Conservation (phyloP, 2,113 vertebrate genomes). For the Nestor notabilis region DNA sequence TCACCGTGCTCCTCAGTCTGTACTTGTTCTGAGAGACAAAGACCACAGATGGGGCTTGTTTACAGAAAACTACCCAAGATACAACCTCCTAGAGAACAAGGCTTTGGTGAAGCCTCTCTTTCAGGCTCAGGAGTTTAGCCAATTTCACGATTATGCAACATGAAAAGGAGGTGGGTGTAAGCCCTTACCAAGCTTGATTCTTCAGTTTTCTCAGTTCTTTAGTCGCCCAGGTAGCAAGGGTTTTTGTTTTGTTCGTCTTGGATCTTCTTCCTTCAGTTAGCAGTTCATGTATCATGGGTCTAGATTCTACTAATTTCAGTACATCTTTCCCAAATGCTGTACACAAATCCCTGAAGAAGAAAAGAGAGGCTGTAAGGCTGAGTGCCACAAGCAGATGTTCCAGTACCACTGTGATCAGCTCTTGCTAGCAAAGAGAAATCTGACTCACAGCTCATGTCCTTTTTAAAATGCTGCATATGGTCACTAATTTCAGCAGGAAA, state of each 20-base stretch:
- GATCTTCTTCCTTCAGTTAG: constrained; percentile 95
- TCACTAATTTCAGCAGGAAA: background rate
- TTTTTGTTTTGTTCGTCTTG: constrained; percentile 97
- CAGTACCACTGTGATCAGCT: background rate
- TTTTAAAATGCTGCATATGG: background rate
- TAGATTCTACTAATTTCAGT: constrained; percentile 95
- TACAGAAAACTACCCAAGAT: background rate
- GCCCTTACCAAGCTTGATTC: constrained; percentile 94
- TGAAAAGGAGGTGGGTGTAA: background rate
- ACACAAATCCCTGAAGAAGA: constrained; percentile 86
- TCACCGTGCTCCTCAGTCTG: accelerated
- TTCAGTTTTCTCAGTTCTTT: constrained; percentile 98
- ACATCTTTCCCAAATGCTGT: constrained; percentile 96
- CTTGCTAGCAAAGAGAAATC: background rate
- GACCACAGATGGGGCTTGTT: background rate
- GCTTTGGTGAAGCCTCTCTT: background rate
- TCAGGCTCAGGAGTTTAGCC: background rate
- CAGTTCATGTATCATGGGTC: constrained; percentile 95
- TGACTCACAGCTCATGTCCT: background rate
- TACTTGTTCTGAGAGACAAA: background rate
- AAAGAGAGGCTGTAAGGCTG: background rate
- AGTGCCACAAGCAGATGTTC: background rate
- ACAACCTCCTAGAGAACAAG: background rate
- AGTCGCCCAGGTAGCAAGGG: constrained; percentile 95
- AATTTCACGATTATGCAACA: background rate